Base-by-base conservation (phyloP, 2,888 invertebrate species). In the Acronicta aceris region DNA sequence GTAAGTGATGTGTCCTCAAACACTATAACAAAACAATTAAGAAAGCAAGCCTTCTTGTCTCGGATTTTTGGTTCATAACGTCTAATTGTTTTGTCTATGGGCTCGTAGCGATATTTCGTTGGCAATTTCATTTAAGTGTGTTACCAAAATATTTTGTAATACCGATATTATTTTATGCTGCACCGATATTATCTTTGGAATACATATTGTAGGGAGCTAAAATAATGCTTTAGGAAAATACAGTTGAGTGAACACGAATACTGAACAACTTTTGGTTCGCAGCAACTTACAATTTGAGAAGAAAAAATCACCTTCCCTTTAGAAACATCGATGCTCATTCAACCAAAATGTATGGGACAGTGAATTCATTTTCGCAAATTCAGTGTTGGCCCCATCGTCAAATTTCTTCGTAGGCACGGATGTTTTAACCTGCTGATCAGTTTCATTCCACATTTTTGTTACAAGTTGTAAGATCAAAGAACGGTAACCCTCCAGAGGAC, bases 21-120 rank as follows among this genome's bases (percentile, higher is more conserved):
- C 38, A 1, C 25, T 33, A 45, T 16, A 45, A 68, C 59, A 64
- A 77, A 73, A 62, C 47, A 73, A 61, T 66, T 50, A 61, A 60
- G 51, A 58, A 53, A 68, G 55, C 2, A 53, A 68, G 55, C 2
- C 16, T 59, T 51, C 67, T 73, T 46, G 49, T 52, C 47, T 61
- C 21, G 25, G 21, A 10, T 66, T 65, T 71, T 61, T 56, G 45
- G 12, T 64, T 71, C 45, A 60, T 36, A 60, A 38, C 51, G 57
- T 66, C 50, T 21, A 58, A 59, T 59, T 45, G 46, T 51, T 21
- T 3, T n/a, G n/a, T n/a, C 21, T 21, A 21, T 21, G 21, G 2
- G 21, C 21, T n/a, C 49, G 9, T 36, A 41, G 7, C 33, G 9
- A 30, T 40, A 36, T 41, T 16, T 16, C 10, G 10, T 33, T 9